A percentile compares a stretch with the other conserved stretches of the same genome.
These are phyloP conservation scores for Salarias fasciatus DNA, from an alignment of 2,797 vertebrate genomes.

Conservation along the genomic window DNA sequence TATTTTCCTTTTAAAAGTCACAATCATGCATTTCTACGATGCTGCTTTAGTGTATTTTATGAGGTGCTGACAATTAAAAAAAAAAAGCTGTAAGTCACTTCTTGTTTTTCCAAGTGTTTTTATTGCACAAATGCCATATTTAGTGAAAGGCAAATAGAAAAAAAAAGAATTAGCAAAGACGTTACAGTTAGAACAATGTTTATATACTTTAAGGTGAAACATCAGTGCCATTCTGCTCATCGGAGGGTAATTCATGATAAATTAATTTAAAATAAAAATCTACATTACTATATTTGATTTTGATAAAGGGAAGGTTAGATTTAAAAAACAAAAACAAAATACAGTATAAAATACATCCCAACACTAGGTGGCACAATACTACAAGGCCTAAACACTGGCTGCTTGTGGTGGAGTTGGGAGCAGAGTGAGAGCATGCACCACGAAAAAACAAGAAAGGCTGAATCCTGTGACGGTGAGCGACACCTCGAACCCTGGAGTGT, in stretches of 20 bases:
- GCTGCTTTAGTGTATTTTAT: constrained; percentile 32
- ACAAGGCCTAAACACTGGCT: constrained; percentile 1
- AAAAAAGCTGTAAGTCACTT: constrained; percentile 16
- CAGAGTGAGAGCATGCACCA: neutral
- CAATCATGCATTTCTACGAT: constrained; percentile 2
- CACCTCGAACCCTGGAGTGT: constrained; percentile 12
- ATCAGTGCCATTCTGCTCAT: constrained; percentile 5
- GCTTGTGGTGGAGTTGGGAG: neutral
- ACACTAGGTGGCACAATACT: constrained; percentile 27
- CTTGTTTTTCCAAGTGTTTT: constrained; percentile 66
- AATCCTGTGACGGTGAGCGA: constrained; percentile 25
- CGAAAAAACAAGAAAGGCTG: too few species aligned
- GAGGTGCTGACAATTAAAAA: constrained; percentile 8
- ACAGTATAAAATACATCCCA: neutral
- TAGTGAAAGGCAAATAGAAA: constrained; percentile 56
- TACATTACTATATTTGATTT: constrained; percentile 2
- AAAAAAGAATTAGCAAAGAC: constrained; percentile 30
- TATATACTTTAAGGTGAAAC: constrained; percentile 38
- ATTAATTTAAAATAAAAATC: constrained; percentile 15
- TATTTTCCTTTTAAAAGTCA: constrained; percentile 9
- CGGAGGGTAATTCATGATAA: constrained; percentile 1
- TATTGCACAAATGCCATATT: constrained; percentile 77
- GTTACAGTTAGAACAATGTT: constrained; percentile 26
- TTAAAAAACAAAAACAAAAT: too few species aligned
- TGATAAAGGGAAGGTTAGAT: constrained; percentile 10